Evolutionary conservation across 2,888 invertebrate genomes (phyloP).

Genomic region (Andrena hattorfiana): DNA sequence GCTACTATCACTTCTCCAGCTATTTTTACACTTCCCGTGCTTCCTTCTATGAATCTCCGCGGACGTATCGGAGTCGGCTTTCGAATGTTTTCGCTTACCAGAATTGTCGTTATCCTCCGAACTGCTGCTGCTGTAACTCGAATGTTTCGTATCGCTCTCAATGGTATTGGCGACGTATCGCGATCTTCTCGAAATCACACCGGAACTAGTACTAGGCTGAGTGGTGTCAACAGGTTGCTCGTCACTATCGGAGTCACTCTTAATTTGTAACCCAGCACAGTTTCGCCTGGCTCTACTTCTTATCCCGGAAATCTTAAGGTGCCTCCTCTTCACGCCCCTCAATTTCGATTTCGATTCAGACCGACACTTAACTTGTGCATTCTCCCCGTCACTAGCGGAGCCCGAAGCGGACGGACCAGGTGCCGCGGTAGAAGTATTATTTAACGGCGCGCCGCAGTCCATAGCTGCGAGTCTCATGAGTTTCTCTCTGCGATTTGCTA

Average conservation of each 20-base stretch:
- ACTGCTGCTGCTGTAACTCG: constrained; percentile 71
- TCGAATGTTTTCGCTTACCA: constrained; percentile 69
- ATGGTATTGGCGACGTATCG: constrained; percentile 65
- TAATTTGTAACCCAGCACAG: constrained; percentile 71
- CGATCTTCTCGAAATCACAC: constrained; percentile 78
- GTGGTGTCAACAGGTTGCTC: constrained; percentile 75
- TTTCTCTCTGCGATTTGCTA: constrained; percentile 90
- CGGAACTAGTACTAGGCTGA: constrained; percentile 83
- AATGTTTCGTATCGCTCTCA: constrained; percentile 65
- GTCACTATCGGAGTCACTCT: constrained; percentile 74
- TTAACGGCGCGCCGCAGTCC: constrained; percentile 71
- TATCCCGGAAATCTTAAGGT: constrained; percentile 61
- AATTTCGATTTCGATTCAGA: constrained; percentile 76
- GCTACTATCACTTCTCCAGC: constrained; percentile 45
- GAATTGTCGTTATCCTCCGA: constrained; percentile 66
- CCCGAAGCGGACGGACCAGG: constrained; percentile 60
- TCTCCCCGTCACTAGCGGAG: constrained; percentile 68
- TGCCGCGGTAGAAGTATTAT: constrained; percentile 46
- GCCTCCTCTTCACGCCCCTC: constrained; percentile 78
- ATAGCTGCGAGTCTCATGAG: constrained; percentile 87
- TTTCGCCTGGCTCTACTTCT: constrained; percentile 74
- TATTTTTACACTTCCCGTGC: constrained; percentile 71
- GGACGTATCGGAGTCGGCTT: constrained; percentile 73
- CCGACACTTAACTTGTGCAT: constrained; percentile 67
- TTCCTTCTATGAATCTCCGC: constrained; percentile 63